Evolutionary conservation across 2,113 vertebrate species (phyloP).

Genomic region (Fulica atra): DNA sequence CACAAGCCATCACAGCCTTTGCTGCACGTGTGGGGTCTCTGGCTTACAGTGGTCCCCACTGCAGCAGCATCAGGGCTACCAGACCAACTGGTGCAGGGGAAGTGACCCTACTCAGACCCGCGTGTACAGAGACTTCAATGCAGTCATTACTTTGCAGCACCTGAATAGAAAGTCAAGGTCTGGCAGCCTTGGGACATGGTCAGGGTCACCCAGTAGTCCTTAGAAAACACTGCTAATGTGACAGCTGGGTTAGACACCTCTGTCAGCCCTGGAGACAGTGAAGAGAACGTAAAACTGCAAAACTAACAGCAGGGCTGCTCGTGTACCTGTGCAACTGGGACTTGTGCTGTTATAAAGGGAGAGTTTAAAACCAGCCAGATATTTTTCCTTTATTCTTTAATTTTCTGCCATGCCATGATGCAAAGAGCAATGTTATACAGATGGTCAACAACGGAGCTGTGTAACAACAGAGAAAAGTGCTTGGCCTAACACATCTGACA

Average conservation of each 20-base stretch:
- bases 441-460: background rate
- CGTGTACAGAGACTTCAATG: fast-evolving
- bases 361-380: background rate
- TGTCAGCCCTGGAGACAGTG: background rate
- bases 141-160: background rate
- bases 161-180: background rate
- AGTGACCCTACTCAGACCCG: background rate
- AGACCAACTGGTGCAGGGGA: fast-evolving
- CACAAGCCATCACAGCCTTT: background rate
- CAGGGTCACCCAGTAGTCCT: background rate
- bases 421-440: slow-evolving; percentile 6
- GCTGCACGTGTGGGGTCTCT: fast-evolving
- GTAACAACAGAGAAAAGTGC: background rate
- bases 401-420: background rate
- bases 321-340: background rate
- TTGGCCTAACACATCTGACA: background rate
- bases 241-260: background rate
- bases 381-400: slow-evolving; percentile 22
- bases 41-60: background rate
- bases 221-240: background rate
- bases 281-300: background rate
- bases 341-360: background rate
- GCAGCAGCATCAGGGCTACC: background rate
- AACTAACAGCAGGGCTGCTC: background rate
- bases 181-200: background rate